Evolutionary conservation across 1,140 invertebrate species (phyloP).

Genomic region (Temnothorax nylanderi): DNA sequence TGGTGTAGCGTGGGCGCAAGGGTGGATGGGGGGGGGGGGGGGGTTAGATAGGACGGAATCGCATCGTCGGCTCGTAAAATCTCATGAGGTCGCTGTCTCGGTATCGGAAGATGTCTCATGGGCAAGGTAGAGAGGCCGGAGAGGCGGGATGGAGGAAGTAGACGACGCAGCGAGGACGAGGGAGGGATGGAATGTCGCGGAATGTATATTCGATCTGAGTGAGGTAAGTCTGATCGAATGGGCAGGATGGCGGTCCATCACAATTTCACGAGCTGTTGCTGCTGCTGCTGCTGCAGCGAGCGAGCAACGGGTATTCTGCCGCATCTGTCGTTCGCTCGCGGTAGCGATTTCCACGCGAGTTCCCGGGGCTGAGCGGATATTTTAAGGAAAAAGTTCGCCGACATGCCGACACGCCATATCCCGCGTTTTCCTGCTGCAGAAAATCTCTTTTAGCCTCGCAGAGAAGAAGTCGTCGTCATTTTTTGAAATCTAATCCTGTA

Average conservation of each 20-base stretch:
- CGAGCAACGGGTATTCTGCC: not conserved
- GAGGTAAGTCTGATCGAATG: constrained; percentile 59
- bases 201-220: constrained; percentile 56
- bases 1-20: not conserved
- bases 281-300: not conserved
- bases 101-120: constrained; percentile 47
- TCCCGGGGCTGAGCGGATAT: constrained; percentile 9
- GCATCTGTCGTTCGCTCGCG: constrained; percentile 29
- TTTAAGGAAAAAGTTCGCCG: constrained; percentile 38
- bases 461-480: not conserved
- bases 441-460: constrained; percentile 45
- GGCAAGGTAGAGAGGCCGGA: not conserved
- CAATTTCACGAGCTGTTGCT: constrained; percentile 54
- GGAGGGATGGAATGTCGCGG: constrained; percentile 47
- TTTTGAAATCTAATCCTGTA: constrained; percentile 44
- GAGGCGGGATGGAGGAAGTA: not conserved
- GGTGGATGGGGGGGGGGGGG: not conserved
- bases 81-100: constrained; percentile 61
- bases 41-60: constrained; percentile 26
- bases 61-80: constrained; percentile 67
- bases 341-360: constrained; percentile 19
- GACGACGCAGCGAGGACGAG: not conserved
- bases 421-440: constrained; percentile 25
- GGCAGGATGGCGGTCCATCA: constrained; percentile 54
- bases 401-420: constrained; percentile 28